A percentile compares a stretch with the other conserved stretches of the same genome.
Conservation (phyloP, 2,888 invertebrate genomes). For the Torymus aiolomorphi region DNA sequence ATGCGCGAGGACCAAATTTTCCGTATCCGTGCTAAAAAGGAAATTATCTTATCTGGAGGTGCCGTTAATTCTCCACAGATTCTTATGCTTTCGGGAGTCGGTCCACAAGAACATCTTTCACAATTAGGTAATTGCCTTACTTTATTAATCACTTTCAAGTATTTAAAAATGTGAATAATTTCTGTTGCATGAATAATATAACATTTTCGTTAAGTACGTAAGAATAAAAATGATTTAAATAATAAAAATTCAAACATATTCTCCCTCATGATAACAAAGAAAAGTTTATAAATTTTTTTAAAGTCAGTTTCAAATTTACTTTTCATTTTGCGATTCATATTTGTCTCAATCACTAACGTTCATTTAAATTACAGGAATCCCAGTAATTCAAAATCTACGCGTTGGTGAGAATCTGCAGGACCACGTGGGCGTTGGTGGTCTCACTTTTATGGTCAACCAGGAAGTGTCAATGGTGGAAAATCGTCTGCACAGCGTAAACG, state of each 20-base stretch:
- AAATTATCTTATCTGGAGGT: slow-evolving; percentile 93
- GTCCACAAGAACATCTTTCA: slow-evolving; percentile 84
- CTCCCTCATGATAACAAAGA: too few relatives aligned
- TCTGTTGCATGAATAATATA: too few relatives aligned
- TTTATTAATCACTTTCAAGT: too few relatives aligned
- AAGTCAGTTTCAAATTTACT: too few relatives aligned
- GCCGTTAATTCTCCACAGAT: slow-evolving; percentile 95
- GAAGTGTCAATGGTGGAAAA: slow-evolving; percentile 88
- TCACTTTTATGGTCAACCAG: slow-evolving; percentile 88
- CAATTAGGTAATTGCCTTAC: slow-evolving; percentile 76
- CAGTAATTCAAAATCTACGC: slow-evolving; percentile 86
- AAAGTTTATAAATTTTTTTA: too few relatives aligned
- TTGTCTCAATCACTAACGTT: too few relatives aligned
- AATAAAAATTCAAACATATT: too few relatives aligned
- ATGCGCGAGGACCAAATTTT: slow-evolving; percentile 84
- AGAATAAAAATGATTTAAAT: too few relatives aligned
- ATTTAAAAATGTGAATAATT: too few relatives aligned
- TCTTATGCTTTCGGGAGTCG: slow-evolving; percentile 94
- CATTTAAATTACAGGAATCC: slow-evolving; percentile 78
- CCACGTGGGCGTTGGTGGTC: slow-evolving; percentile 90
- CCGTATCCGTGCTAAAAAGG: slow-evolving; percentile 86
- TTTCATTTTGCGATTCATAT: too few relatives aligned
- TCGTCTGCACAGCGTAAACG: slow-evolving; percentile 86
- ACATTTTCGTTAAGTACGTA: too few relatives aligned
- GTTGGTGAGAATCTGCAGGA: slow-evolving; percentile 94